Conservation (phyloP, 2,113 vertebrate genomes). For the Microtus ochrogaster region DNA sequence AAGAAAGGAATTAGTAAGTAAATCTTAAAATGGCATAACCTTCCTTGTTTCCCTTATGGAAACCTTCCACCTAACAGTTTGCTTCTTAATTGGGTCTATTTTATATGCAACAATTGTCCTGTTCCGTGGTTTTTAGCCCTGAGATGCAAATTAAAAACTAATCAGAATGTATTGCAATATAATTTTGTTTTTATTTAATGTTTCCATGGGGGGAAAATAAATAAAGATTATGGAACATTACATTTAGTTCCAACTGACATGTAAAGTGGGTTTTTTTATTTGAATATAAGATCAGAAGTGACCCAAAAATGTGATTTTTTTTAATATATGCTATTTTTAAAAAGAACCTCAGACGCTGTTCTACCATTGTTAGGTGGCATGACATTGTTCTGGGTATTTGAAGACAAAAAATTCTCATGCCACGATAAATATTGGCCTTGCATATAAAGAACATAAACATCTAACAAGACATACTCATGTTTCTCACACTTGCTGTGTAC, state of each 20-base stretch:
- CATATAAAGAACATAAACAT: neutral
- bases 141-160: constrained; percentile 53
- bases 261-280: constrained; percentile 31
- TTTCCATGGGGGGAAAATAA: neutral
- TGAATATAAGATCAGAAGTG: constrained; percentile 22
- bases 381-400: neutral
- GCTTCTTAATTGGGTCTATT: constrained; percentile 36
- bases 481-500: neutral
- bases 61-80: constrained; percentile 24
- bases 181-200: constrained; percentile 40
- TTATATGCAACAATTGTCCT: constrained; percentile 14
- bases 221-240: constrained; percentile 35
- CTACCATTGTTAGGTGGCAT: neutral
- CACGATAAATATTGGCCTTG: neutral
- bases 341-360: neutral
- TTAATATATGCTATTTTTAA: neutral
- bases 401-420: neutral
- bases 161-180: neutral
- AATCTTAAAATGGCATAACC: neutral
- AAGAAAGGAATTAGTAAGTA: constrained; percentile 32
- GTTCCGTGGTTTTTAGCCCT: neutral
- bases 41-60: constrained; percentile 27
- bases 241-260: constrained; percentile 31
- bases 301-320: neutral
- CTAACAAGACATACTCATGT: neutral